Conservation (phyloP, 2,113 vertebrate species). For the Trinectes maculatus region DNA sequence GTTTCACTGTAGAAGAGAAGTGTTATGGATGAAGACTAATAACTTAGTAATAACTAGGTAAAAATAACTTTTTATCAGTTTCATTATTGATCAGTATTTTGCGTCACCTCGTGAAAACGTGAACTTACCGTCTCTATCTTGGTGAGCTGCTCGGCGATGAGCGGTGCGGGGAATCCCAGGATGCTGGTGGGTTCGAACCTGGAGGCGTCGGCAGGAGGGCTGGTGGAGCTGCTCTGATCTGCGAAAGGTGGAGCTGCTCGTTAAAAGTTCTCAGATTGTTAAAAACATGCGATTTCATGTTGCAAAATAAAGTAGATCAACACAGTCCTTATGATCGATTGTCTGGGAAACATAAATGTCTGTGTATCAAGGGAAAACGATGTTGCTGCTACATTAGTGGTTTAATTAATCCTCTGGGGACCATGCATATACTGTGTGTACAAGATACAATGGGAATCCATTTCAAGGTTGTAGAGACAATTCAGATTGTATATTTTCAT, state of each 20-base stretch:
- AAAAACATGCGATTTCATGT: no score
- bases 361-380: no score
- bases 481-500: no score
- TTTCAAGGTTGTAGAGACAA: no score
- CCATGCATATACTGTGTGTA: neutral
- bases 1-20: no score
- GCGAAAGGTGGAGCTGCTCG: neutral
- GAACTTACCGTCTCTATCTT: conserved; percentile 87
- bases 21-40: no score
- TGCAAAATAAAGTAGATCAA: neutral
- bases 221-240: conserved; percentile 48
- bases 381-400: no score
- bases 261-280: conserved; percentile 11
- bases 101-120: no score
- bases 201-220: conserved; percentile 52
- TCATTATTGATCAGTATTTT: no score
- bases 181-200: conserved; percentile 81
- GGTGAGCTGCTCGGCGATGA: conserved; percentile 89
- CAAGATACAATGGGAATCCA: no score
- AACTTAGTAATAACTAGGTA: no score
- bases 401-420: neutral
- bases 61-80: no score
- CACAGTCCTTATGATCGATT: neutral
- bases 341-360: neutral
- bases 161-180: conserved; percentile 84